Conservation (phyloP, 2,888 invertebrate species). For the Neuroscelio doddi region DNA sequence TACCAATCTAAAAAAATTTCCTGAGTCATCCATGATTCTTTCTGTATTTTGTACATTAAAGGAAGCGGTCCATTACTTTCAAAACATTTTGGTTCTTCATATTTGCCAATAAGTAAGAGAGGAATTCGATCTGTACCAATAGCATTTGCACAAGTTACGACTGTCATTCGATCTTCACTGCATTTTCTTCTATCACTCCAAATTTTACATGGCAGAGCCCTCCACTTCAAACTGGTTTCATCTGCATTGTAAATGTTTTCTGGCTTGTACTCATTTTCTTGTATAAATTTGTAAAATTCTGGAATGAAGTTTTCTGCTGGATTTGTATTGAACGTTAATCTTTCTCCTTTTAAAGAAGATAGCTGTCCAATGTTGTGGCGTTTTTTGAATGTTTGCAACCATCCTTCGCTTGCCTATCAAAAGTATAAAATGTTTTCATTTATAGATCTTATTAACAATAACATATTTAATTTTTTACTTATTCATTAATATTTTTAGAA, state of each 20-base stretch:
- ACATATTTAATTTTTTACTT: no score
- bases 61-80: not conserved
- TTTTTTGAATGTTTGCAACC: constrained; percentile 29
- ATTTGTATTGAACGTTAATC: constrained; percentile 4
- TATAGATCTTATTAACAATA: no score
- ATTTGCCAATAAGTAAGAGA: constrained; percentile 1
- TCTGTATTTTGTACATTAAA: not conserved
- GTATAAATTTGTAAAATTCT: constrained; percentile 3
- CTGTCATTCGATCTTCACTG: not conserved
- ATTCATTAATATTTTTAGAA: no score
- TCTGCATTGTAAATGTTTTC: constrained; percentile 49
- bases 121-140: constrained; percentile 7
- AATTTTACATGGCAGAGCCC: constrained; percentile 42
- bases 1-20: constrained; percentile 7
- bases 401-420: constrained; percentile 17
- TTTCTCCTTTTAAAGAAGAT: constrained; percentile 5
- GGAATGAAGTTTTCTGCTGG: constrained; percentile 12
- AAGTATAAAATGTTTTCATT: not conserved
- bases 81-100: not conserved
- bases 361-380: constrained; percentile 11
- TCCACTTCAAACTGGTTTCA: constrained; percentile 46
- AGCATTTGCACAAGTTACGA: constrained; percentile 1
- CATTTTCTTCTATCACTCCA: not conserved
- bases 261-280: constrained; percentile 6
- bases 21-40: constrained; percentile 1